These are phyloP conservation scores for Philereme transversata DNA, from an alignment of 2,888 invertebrate genomes.

Conservation along the genomic window DNA sequence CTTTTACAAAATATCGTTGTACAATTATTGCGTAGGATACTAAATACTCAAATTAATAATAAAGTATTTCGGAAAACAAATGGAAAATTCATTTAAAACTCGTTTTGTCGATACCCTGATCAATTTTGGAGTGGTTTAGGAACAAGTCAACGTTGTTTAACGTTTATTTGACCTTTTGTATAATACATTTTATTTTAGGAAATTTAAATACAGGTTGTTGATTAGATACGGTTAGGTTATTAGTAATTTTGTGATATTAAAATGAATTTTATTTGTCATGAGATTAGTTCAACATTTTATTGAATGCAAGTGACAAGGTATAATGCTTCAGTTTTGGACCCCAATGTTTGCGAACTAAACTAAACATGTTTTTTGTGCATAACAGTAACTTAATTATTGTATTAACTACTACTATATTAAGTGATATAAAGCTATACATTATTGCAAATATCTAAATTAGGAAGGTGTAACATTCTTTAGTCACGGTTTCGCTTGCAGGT, in stretches of 20 bases:
- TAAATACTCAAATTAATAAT: background rate
- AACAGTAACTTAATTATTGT: constrained; percentile 9
- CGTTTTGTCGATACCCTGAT: constrained; percentile 13
- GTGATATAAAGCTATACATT: constrained; percentile 23
- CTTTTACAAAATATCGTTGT: constrained; percentile 18
- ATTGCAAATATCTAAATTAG: constrained; percentile 26
- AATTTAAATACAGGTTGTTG: background rate
- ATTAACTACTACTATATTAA: constrained; percentile 9
- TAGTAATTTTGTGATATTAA: constrained; percentile 14
- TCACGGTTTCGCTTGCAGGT: no score
- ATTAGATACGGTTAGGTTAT: background rate
- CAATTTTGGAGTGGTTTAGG: background rate
- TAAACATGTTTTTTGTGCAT: constrained; percentile 11
- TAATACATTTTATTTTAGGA: background rate
- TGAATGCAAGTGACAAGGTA: constrained; percentile 10
- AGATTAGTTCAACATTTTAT: constrained; percentile 15
- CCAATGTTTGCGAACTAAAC: constrained; percentile 13
- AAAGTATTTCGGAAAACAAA: constrained; percentile 1
- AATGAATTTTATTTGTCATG: constrained; percentile 10
- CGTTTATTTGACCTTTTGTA: background rate
- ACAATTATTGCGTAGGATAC: constrained; percentile 16
- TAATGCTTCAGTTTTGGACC: constrained; percentile 20
- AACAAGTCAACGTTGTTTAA: background rate
- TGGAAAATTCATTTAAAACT: constrained; percentile 10
- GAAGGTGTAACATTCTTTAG: no score